A percentile compares a stretch with the other conserved stretches of the same genome.
Evolutionary conservation across 1,140 invertebrate species (phyloP).

Genomic region (Maniola jurtina): DNA sequence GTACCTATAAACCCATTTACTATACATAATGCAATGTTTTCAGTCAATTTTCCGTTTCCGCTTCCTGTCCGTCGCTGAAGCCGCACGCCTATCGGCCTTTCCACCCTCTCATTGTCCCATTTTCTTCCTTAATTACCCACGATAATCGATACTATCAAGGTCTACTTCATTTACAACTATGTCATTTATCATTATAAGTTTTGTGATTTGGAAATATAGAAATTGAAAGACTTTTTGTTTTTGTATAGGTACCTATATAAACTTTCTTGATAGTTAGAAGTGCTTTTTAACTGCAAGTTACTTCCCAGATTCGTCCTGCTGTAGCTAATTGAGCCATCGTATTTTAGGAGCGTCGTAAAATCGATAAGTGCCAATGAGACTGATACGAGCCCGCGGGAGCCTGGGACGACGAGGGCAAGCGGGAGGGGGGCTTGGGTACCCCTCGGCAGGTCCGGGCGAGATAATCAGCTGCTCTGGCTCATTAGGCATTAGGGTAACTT

Average conservation of each 20-base stretch:
- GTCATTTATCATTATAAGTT: neutral
- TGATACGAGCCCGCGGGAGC: neutral
- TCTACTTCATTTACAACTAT: constrained; percentile 34
- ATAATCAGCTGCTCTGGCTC: constrained; percentile 10
- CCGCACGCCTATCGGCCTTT: constrained; percentile 35
- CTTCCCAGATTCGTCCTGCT: neutral
- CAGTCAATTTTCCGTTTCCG: constrained; percentile 4
- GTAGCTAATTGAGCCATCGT: constrained; percentile 11
- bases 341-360: constrained; percentile 24
- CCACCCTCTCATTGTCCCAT: constrained; percentile 44
- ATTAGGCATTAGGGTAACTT: neutral
- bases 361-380: constrained; percentile 14
- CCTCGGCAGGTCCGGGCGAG: neutral
- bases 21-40: neutral
- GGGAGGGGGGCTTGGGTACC: neutral
- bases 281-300: too few relatives aligned
- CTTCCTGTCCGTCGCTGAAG: neutral
- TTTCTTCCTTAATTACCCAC: constrained; percentile 52
- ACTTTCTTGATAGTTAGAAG: too few relatives aligned
- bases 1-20: too few relatives aligned
- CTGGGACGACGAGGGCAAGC: neutral
- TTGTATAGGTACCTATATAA: too few relatives aligned
- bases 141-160: constrained; percentile 53
- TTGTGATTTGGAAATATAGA: constrained; percentile 6
- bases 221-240: neutral